These are phyloP conservation scores for Desmophyllum pertusum DNA, from an alignment of 92 coral and sea anemone species.

Conservation along the genomic window DNA sequence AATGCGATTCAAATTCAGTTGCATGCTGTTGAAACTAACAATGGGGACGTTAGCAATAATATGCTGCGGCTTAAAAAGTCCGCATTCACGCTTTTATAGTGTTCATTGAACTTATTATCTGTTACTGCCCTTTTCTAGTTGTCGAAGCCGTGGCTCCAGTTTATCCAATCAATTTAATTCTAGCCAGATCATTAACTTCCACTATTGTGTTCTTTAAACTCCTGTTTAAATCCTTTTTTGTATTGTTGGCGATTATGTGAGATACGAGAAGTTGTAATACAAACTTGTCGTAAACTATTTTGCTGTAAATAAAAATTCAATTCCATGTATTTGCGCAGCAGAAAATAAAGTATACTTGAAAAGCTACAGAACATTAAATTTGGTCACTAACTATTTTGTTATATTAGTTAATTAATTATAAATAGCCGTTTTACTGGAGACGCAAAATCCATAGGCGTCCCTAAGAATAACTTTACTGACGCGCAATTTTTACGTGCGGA, in stretches of 20 bases:
- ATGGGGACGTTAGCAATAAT: not conserved
- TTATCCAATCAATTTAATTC: not conserved
- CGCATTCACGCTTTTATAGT: conserved; percentile 23
- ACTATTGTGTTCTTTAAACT: conserved; percentile 18
- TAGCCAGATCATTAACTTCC: not conserved
- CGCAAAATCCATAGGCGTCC: no score
- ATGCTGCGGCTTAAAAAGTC: not conserved
- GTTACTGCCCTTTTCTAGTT: conserved; percentile 12
- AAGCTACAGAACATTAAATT: no score
- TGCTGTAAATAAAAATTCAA: not conserved
- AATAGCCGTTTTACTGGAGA: no score
- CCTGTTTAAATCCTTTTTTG: conserved; percentile 4
- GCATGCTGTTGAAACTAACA: conserved; percentile 10
- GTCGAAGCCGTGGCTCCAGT: not conserved
- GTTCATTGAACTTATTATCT: not conserved
- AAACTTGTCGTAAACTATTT: not conserved
- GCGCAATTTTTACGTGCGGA: no score
- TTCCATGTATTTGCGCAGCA: not conserved
- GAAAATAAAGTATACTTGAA: no score
- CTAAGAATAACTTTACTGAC: no score
- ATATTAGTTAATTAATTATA: no score
- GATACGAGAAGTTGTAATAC: not conserved
- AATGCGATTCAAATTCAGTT: conserved; percentile 11
- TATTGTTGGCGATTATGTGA: conserved; percentile 13
- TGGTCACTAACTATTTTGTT: no score